Percentiles rank a stretch among this genome's conserved stretches.
Conservation (phyloP, 2,113 vertebrate species). For the Phylloscopus trochiloides region DNA sequence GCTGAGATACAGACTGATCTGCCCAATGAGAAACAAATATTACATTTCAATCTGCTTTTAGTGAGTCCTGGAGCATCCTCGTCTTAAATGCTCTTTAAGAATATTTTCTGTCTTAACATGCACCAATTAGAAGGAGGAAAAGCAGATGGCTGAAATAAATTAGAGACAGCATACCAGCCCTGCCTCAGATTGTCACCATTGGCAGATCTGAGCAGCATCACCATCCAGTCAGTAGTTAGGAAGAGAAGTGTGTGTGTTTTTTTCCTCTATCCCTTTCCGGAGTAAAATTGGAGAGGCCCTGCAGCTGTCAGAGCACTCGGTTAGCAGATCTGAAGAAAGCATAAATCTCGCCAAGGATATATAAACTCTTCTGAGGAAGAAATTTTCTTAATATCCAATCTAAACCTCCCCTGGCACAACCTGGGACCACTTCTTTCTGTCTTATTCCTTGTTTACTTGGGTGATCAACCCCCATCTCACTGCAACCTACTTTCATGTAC, state of each 20-base stretch:
- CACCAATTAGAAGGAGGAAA: conserved; percentile 44
- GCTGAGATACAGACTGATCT: conserved; percentile 7
- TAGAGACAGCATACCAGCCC: neutral
- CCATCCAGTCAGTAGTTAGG: neutral
- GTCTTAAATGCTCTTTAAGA: neutral
- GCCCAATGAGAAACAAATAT: neutral
- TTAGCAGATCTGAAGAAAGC: neutral
- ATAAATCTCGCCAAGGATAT: neutral
- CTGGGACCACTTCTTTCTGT: neutral
- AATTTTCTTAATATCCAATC: neutral
- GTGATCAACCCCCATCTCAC: accelerated
- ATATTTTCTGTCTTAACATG: neutral
- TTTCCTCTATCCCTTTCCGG: neutral
- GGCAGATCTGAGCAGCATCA: neutral
- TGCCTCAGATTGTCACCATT: conserved; percentile 7
- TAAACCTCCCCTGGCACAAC: neutral
- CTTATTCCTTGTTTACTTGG: neutral
- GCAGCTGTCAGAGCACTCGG: neutral
- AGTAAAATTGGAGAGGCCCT: neutral
- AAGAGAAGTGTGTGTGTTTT: neutral
- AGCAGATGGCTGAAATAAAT: conserved; percentile 63
- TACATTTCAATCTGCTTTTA: conserved; percentile 24
- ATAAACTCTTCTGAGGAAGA: neutral
- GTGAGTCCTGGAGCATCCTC: neutral
- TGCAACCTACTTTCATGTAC: neutral